Base-by-base conservation (phyloP, 2,888 invertebrate genomes). In the Leptothorax acervorum region DNA sequence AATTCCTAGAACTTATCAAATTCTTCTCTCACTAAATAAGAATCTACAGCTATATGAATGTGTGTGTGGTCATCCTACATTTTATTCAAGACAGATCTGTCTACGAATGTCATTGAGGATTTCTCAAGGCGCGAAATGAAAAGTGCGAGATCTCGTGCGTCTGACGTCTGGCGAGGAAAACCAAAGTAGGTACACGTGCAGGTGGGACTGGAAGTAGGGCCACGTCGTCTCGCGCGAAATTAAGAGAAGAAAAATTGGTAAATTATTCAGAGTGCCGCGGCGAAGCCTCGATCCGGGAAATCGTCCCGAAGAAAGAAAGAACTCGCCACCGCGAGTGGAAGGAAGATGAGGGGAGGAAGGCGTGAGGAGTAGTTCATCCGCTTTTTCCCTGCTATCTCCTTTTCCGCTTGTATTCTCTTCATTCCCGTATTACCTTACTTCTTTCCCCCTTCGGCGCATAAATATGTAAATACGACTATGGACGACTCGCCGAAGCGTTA, bases 401-500 rank as follows among this genome's bases (percentile, higher is more conserved):
- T 73, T 62, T 53, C n/a, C 57, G 55, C 63, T 35, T 66, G 23
- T 66, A 23, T 66, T 42, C 53, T 79, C 39, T 48, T 79, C 48
- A 39, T 83, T 83, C 71, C 51, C 31, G 45, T 45, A 60, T 82
- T 55, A 55, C 62, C 23, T 70, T 35, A 81, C n/a, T 23, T 31
- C 63, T 63, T 35, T 79, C 66, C 42, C 66, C 48, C 39, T 60
- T 85, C 75, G 65, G 18, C 66, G 39, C 82, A 89, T 90, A 90
- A 91, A 92, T 89, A 90, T 91, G 90, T 84, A 90, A 92, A 91
- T 92, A 83, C 65, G 42, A 66, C 75, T 57, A 65, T 62, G 70
- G 57, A 63, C 79, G 78, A 84, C 81, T 85, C 75, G 78, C 70
- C 78, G 85, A 78, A 82, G 85, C 81, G 81, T 88, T 83, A 85